Conservation (phyloP, 2,113 vertebrate species). For the Arizona elegans region DNA sequence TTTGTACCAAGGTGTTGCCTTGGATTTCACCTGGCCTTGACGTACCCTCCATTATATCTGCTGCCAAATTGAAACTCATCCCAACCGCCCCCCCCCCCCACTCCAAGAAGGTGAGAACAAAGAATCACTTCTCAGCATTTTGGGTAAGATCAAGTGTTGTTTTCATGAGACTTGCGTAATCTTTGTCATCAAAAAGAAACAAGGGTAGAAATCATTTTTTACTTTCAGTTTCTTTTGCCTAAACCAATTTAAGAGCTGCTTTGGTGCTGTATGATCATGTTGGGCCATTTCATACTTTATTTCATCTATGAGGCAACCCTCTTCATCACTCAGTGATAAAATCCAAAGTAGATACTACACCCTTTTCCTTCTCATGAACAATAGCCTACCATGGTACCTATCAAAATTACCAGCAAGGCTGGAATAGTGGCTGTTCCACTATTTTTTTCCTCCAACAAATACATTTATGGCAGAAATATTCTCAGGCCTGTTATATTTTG, state of each 20-base stretch:
- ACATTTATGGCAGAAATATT: background rate
- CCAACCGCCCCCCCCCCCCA: rapidly evolving
- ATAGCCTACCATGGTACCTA: background rate
- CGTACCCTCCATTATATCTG: background rate
- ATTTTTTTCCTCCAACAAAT: background rate
- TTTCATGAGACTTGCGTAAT: background rate
- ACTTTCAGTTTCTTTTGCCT: background rate
- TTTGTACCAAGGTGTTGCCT: background rate
- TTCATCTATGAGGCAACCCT: background rate
- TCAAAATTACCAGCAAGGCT: background rate
- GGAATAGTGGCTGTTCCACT: background rate
- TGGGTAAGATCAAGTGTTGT: too few relatives aligned
- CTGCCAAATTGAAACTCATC: background rate
- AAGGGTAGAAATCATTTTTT: background rate
- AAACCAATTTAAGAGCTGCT: background rate
- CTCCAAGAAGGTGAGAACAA: background rate
- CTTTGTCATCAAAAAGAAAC: background rate
- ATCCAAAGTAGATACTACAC: background rate
- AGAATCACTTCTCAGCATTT: too few relatives aligned
- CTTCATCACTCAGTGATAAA: background rate
- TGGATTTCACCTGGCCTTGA: background rate
- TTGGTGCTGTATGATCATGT: background rate
- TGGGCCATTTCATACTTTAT: background rate
- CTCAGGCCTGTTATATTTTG: background rate
- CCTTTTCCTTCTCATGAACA: background rate